Percentiles rank a stretch among this genome's conserved stretches.
These are phyloP conservation scores for Cyaniris semiargus DNA, from an alignment of 2,888 invertebrate genomes.

Conservation along the genomic window DNA sequence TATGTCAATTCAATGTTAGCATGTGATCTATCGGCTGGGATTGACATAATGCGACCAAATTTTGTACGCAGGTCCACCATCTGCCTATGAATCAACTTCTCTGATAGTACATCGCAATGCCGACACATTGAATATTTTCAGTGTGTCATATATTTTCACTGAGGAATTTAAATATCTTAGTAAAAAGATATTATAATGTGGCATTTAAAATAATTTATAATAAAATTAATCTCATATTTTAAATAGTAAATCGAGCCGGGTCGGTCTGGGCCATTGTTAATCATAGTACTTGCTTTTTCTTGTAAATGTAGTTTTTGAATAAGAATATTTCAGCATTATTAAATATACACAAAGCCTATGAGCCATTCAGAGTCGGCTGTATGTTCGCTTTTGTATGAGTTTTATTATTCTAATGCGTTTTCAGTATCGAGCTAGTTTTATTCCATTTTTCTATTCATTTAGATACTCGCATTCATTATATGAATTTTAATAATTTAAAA, in stretches of 20 bases:
- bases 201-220: neutral
- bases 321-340: conserved; percentile 27
- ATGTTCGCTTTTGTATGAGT: conserved; percentile 24
- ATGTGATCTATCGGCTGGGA: too few species aligned
- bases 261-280: neutral
- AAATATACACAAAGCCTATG: conserved; percentile 22
- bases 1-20: too few species aligned
- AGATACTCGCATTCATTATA: conserved; percentile 13
- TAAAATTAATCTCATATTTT: neutral
- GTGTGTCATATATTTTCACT: too few species aligned
- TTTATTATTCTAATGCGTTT: conserved; percentile 29
- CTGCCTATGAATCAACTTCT: too few species aligned
- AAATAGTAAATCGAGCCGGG: neutral
- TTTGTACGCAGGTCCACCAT: too few species aligned
- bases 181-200: neutral
- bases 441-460: conserved; percentile 23
- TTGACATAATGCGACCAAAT: too few species aligned
- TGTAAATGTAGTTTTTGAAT: conserved; percentile 29
- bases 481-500: conserved; percentile 21
- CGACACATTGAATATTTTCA: too few species aligned
- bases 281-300: conserved; percentile 3
- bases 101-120: too few species aligned
- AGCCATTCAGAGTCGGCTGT: conserved; percentile 13
- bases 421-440: conserved; percentile 18
- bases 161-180: neutral